phyloP scores from a whole-genome alignment of 2,888 invertebrate genomes.

The Graphium colonna region DNA sequence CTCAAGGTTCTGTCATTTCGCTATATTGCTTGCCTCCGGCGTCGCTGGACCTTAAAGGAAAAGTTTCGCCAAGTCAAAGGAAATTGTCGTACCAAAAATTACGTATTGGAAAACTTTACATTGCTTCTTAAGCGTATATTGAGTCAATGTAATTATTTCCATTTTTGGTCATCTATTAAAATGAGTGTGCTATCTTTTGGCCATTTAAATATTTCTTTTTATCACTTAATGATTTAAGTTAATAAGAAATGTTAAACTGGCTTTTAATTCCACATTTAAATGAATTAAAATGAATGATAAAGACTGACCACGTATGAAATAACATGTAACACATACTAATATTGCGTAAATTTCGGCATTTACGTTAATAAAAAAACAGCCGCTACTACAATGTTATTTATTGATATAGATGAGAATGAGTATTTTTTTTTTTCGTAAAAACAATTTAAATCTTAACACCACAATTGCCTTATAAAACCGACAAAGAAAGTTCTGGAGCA shows the following conservation, averaged over 20 bases:
- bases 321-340: too few relatives aligned
- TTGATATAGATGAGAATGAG: neutral
- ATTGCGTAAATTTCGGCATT: too few relatives aligned
- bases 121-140: neutral
- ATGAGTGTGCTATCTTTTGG: too few relatives aligned
- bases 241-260: too few relatives aligned
- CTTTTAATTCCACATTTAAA: too few relatives aligned
- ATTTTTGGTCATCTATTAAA: too few relatives aligned
- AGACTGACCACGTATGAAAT: too few relatives aligned
- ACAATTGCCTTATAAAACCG: too few relatives aligned
- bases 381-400: neutral
- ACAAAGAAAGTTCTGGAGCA: slow-evolving; percentile 54
- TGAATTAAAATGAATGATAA: too few relatives aligned
- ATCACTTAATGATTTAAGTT: too few relatives aligned
- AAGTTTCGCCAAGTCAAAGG: neutral
- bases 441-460: slow-evolving; percentile 21
- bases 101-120: neutral
- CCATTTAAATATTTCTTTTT: too few relatives aligned
- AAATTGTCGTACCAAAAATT: slow-evolving; percentile 5
- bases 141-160: too few relatives aligned
- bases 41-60: neutral
- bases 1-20: neutral
- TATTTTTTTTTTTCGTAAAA: slow-evolving; percentile 2
- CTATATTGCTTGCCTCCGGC: slow-evolving; percentile 4
- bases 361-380: neutral